Conservation (phyloP, 2,888 invertebrate species). For the Prosopocoilus inquinatus region DNA sequence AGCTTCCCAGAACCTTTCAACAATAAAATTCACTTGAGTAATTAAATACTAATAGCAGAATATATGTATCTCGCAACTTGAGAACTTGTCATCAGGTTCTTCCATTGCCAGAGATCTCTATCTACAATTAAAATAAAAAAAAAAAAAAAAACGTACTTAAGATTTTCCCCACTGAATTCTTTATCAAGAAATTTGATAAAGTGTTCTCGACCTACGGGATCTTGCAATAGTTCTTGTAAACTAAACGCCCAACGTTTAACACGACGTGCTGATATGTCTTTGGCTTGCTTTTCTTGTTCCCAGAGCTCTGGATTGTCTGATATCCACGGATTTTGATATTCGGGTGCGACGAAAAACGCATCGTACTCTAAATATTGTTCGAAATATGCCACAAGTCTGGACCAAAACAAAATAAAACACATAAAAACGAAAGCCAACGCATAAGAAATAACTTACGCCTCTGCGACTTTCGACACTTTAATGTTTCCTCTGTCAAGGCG, state of each 20-base stretch:
- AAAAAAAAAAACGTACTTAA: conserved; percentile 80
- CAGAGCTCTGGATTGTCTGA: conserved; percentile 94
- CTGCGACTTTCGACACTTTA: conserved; percentile 90
- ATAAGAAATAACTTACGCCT: conserved; percentile 68
- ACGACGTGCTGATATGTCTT: conserved; percentile 88
- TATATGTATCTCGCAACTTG: too few relatives aligned
- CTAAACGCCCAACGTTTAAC: conserved; percentile 98
- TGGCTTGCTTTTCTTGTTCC: conserved; percentile 93
- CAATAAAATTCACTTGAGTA: neutral
- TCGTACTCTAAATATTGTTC: conserved; percentile 98
- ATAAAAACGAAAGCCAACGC: neutral
- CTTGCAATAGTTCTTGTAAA: conserved; percentile 89
- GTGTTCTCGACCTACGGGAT: conserved; percentile 94
- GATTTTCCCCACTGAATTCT: conserved; percentile 98
- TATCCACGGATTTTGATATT: conserved; percentile 96
- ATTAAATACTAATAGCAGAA: neutral
- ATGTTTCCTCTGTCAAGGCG: conserved; percentile 84
- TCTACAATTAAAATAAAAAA: conserved; percentile 6
- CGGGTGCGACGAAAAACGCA: conserved; percentile 88
- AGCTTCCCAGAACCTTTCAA: conserved; percentile 87
- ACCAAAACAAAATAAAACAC: neutral
- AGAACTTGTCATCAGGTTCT: neutral
- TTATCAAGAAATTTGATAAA: conserved; percentile 95
- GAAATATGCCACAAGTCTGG: conserved; percentile 83
- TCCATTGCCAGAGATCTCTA: neutral